Conservation (phyloP, 2,797 vertebrate species). For the Pteropus rufus region DNA sequence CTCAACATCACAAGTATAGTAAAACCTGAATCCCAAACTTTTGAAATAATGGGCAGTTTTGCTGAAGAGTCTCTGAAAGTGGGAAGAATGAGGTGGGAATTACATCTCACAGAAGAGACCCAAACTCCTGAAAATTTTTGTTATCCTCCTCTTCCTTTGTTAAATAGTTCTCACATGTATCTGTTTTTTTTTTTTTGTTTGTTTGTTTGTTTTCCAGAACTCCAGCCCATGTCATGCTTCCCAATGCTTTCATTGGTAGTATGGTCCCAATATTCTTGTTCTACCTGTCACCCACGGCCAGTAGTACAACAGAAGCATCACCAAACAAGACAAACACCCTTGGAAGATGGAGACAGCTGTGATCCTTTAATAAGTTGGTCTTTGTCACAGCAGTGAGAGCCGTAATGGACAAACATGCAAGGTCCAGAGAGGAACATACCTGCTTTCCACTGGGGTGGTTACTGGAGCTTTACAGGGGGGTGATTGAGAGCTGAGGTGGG, state of each 20-base stretch:
- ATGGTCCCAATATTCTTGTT: not conserved
- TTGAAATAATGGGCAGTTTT: not conserved
- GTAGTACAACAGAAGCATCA: not conserved
- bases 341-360: not conserved
- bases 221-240: not conserved
- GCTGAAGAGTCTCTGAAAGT: not conserved
- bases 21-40: not conserved
- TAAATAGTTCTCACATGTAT: not conserved
- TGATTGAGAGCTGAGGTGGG: accelerated
- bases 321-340: not conserved
- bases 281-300: not conserved
- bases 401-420: accelerated
- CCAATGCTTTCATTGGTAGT: accelerated
- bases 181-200: not conserved
- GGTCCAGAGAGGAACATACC: not conserved
- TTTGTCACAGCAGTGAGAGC: not conserved
- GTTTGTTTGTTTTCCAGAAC: not conserved
- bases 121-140: not conserved
- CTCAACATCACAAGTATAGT: not conserved
- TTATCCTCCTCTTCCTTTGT: not conserved
- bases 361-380: not conserved
- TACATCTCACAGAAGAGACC: not conserved
- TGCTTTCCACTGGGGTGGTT: accelerated
- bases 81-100: not conserved
- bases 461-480: not conserved